Conservation (phyloP, 2,888 invertebrate species). For the Platypus cylindrus region DNA sequence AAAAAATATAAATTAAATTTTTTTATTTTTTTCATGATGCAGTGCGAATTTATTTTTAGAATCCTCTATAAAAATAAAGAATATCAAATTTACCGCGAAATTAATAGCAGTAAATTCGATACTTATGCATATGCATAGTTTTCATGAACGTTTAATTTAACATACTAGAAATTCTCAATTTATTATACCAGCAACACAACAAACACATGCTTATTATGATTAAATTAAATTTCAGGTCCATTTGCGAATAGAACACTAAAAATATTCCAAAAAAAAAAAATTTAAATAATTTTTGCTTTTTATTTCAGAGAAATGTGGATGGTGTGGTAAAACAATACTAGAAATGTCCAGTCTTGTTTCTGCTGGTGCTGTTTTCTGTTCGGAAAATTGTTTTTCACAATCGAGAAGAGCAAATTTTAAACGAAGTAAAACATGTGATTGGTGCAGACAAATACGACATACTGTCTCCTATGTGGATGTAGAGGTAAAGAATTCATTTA, state of each 20-base stretch:
- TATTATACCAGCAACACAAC: no score
- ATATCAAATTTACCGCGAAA: slow-evolving; percentile 5
- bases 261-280: not conserved
- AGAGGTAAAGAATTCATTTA: slow-evolving; percentile 30
- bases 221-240: no score
- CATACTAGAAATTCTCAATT: no score
- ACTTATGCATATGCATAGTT: no score
- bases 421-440: slow-evolving; percentile 83
- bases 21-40: no score
- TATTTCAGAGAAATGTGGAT: slow-evolving; percentile 52
- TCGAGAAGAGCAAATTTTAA: slow-evolving; percentile 82
- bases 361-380: slow-evolving; percentile 52
- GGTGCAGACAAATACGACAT: slow-evolving; percentile 79
- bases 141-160: no score
- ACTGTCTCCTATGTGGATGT: slow-evolving; percentile 87
- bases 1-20: no score
- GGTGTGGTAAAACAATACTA: slow-evolving; percentile 60
- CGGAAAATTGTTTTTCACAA: slow-evolving; percentile 82
- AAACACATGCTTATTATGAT: no score
- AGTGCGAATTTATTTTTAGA: no score
- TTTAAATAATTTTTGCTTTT: not conserved
- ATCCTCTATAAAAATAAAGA: no score
- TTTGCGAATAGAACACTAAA: no score
- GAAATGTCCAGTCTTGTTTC: slow-evolving; percentile 39
- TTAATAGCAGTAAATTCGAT: slow-evolving; percentile 2